Percentiles rank a stretch among this genome's conserved stretches.
Evolutionary conservation across 2,888 invertebrate species (phyloP).

Genomic region (Stictocephala bisonia): DNA sequence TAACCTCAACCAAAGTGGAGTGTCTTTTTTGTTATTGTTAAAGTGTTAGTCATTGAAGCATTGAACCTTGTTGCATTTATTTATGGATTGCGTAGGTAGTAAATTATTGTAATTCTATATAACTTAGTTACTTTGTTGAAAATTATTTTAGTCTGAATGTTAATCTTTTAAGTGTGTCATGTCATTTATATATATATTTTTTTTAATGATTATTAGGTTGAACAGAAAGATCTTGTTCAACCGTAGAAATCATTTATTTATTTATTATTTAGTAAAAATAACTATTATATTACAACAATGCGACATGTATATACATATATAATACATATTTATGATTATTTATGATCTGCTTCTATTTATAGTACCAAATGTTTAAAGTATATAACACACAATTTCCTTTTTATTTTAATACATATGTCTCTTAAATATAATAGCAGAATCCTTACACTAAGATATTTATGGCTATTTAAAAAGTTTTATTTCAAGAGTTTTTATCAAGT

Average conservation of each 20-base stretch:
- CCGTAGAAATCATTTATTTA: slow-evolving; percentile 21
- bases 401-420: too few species aligned
- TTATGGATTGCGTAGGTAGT: slow-evolving; percentile 14
- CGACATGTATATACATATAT: slow-evolving; percentile 17
- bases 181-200: slow-evolving; percentile 25
- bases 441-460: too few species aligned
- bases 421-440: too few species aligned
- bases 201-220: slow-evolving; percentile 3
- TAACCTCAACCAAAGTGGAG: slow-evolving; percentile 47
- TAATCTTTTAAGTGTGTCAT: background rate
- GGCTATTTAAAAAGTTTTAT: too few species aligned
- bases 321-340: slow-evolving; percentile 1
- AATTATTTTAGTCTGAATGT: slow-evolving; percentile 36
- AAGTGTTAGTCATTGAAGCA: slow-evolving; percentile 35
- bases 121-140: slow-evolving; percentile 38
- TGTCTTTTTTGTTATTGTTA: slow-evolving; percentile 45
- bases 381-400: too few species aligned
- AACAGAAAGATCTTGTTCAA: slow-evolving; percentile 1
- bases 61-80: slow-evolving; percentile 37
- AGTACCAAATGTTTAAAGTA: slow-evolving; percentile 22
- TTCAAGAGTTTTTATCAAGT: too few species aligned
- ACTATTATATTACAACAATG: slow-evolving; percentile 7
- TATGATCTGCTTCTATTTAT: slow-evolving; percentile 10
- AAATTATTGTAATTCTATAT: slow-evolving; percentile 35
- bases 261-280: slow-evolving; percentile 31